A percentile compares a stretch with the other conserved stretches of the same genome.
These are phyloP conservation scores for Brachionus calyciflorus DNA, from an alignment of 1,140 invertebrate genomes.

Conservation along the genomic window DNA sequence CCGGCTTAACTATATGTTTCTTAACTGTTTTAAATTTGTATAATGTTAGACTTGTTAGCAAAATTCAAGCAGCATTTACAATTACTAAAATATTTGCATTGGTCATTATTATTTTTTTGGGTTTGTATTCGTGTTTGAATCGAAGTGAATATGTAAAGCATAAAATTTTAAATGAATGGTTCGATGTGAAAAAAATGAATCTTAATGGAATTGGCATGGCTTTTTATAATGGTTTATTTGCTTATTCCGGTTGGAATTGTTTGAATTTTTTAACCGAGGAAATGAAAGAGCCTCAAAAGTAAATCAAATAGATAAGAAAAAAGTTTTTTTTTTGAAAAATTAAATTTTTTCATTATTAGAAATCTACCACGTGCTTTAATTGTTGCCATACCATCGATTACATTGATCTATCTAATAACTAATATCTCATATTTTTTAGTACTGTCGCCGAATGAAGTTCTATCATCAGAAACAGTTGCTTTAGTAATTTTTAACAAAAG, in stretches of 20 bases:
- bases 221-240: slow-evolving; percentile 59
- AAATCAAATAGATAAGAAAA: slow-evolving; percentile 62
- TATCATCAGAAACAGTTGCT: slow-evolving; percentile 62
- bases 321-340: slow-evolving; percentile 62
- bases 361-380: slow-evolving; percentile 63
- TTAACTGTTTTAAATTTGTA: slow-evolving; percentile 11
- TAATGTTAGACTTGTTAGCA: slow-evolving; percentile 3
- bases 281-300: slow-evolving; percentile 83
- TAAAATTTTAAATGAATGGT: background rate
- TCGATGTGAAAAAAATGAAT: background rate
- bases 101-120: slow-evolving; percentile 24
- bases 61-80: slow-evolving; percentile 42
- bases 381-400: slow-evolving; percentile 62
- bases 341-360: slow-evolving; percentile 61
- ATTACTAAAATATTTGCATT: slow-evolving; percentile 36
- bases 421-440: slow-evolving; percentile 64
- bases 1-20: background rate
- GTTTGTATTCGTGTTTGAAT: background rate
- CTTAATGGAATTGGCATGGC: slow-evolving; percentile 48
- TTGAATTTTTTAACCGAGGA: slow-evolving; percentile 97
- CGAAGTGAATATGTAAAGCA: background rate
- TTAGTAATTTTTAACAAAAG: slow-evolving; percentile 58
- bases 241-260: slow-evolving; percentile 70
- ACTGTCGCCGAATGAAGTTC: slow-evolving; percentile 61
- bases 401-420: slow-evolving; percentile 61